Evolutionary conservation across 1,140 invertebrate genomes (phyloP), one percentile per base, ranked within the genome.

Genomic region (Metaphire vulgaris): DNA sequence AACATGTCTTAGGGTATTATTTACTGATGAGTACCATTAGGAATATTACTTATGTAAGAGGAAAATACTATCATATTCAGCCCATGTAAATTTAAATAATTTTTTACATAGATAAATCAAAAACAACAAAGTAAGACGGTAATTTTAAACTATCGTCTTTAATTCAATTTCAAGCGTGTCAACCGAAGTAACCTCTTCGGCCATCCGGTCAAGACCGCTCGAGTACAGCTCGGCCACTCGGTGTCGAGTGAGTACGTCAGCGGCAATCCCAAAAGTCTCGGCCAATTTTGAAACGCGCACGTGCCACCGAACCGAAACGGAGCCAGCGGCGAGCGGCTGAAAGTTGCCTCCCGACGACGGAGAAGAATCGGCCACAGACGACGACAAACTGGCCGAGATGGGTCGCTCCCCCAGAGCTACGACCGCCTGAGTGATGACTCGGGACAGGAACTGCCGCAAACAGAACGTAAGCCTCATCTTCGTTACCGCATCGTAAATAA

Each of bases 141-240:
- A 69, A 14, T 12, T 31, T 69, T 28, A 74, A n/a, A 21, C 69
- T 33, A 6, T 71, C 15, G 41, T 56, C 41, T 56, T 12, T 21
- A 56, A 21, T 56, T 56, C 41, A 21, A 56, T 12, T 56, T 21
- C 41, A 12, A 21, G 21, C 21, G 41, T 56, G 41, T 56, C 41
- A 56, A 21, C 6, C 14, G 67, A 56, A 56, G 41, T 6, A 6
- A 93, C 90, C 84, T 92, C 91, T 83, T 92, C 89, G 30, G 91
- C 93, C 34, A 92, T 83, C 41, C 87, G 88, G 88, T 95, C 93
- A 81, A 91, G 91, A 65, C 92, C 92, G 82, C 89, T 89, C 0
- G 89, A 88, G 82, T 93, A 94, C 21, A 94, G 86, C 80, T 93
- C 90, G 80, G 89, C 89, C 68, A 92, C 89, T 87, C 94, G 90